Evolutionary conservation across 2,797 vertebrate genomes (phyloP).

Genomic region (Acrocephalus scirpaceus): DNA sequence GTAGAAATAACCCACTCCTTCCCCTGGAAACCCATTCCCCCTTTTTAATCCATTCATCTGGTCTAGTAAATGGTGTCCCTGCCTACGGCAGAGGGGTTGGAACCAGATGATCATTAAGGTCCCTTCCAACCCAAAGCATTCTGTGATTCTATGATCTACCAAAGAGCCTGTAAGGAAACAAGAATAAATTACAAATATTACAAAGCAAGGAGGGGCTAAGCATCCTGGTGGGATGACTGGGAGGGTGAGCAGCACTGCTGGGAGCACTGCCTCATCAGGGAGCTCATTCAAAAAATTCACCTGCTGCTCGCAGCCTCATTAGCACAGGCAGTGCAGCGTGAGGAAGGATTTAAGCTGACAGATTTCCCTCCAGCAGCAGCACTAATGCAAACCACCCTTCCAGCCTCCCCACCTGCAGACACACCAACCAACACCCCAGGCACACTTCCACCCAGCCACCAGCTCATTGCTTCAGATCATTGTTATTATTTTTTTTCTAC

Average conservation of each 20-base stretch:
- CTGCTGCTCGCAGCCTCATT: conserved; percentile 27
- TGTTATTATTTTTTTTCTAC: not conserved
- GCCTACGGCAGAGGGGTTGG: not conserved
- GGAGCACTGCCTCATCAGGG: not conserved
- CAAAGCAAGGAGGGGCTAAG: not conserved
- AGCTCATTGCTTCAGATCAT: not conserved
- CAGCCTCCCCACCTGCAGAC: not conserved
- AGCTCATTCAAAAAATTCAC: conserved; percentile 48
- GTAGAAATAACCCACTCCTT: not conserved
- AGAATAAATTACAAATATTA: not conserved
- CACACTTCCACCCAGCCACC: not conserved
- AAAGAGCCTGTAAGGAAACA: not conserved
- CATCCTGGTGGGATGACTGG: not conserved
- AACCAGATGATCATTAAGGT: not conserved
- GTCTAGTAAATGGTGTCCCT: not conserved
- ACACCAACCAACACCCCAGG: not conserved
- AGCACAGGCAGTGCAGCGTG: not conserved
- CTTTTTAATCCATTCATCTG: not conserved
- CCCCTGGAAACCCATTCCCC: not conserved
- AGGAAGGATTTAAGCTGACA: conserved; percentile 32
- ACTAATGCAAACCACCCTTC: not conserved
- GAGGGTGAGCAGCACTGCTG: not conserved
- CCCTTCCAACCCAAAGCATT: not conserved
- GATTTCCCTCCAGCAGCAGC: not conserved
- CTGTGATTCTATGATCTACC: not conserved